phyloP scores from a whole-genome alignment of 2,113 vertebrate species.

The Tachysurus vachellii region DNA sequence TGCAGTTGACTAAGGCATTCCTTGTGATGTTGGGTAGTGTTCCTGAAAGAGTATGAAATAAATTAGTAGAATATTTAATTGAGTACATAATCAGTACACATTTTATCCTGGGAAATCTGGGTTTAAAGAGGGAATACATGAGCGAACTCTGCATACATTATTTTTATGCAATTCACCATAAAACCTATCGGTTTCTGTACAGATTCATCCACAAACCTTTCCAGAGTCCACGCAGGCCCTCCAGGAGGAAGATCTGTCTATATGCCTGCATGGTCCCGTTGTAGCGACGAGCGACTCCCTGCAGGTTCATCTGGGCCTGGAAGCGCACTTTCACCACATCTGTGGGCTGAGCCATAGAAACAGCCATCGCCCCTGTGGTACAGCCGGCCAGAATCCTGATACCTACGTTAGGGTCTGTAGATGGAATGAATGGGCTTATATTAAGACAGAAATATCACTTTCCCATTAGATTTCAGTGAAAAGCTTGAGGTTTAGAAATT shows the following conservation, averaged over 20 bases:
- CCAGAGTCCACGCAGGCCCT: slow-evolving; percentile 82
- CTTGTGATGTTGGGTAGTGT: slow-evolving; percentile 85
- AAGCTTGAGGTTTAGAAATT: neutral
- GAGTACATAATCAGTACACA: neutral
- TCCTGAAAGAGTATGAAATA: slow-evolving; percentile 62
- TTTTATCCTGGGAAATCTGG: too few species aligned
- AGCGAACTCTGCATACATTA: too few species aligned
- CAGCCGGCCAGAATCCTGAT: slow-evolving; percentile 78
- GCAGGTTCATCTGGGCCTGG: slow-evolving; percentile 79
- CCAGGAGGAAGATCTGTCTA: slow-evolving; percentile 78
- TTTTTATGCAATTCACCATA: neutral
- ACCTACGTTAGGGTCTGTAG: slow-evolving; percentile 66
- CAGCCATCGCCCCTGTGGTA: slow-evolving; percentile 81
- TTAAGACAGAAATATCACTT: neutral
- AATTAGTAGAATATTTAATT: neutral
- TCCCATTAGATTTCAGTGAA: neutral
- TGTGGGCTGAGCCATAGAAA: slow-evolving; percentile 82
- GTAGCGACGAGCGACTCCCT: slow-evolving; percentile 77
- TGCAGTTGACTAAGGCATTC: slow-evolving; percentile 85
- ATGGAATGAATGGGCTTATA: neutral
- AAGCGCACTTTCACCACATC: slow-evolving; percentile 86
- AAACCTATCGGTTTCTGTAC: neutral
- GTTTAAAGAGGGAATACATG: neutral
- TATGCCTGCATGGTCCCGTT: slow-evolving; percentile 84
- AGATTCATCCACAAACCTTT: slow-evolving; percentile 73